These are phyloP conservation scores for Trochalopteron elliotii DNA, from an alignment of 2,113 vertebrate species.

Conservation along the genomic window DNA sequence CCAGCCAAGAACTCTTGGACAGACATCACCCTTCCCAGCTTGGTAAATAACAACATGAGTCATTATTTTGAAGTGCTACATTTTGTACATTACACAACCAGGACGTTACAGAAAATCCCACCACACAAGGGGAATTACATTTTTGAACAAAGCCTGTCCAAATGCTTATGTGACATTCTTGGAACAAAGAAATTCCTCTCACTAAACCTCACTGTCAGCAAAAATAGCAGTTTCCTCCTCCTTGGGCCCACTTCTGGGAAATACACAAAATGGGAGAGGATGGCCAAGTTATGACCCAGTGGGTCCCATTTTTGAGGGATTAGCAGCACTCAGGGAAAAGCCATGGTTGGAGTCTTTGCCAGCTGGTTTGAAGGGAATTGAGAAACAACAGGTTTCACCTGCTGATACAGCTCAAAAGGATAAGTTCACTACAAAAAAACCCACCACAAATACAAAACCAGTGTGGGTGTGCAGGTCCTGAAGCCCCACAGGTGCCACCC, in stretches of 20 bases:
- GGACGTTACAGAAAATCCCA: background rate
- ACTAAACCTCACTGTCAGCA: background rate
- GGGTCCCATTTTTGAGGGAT: background rate
- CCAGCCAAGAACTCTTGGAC: background rate
- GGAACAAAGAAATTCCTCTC: background rate
- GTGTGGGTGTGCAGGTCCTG: background rate
- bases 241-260: background rate
- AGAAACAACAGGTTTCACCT: background rate
- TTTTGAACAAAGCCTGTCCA: background rate
- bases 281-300: background rate
- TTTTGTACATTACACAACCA: background rate
- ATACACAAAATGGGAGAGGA: background rate
- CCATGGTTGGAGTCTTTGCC: background rate
- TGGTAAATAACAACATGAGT: background rate
- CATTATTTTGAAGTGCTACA: background rate
- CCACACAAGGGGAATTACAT: background rate
- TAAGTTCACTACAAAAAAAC: background rate
- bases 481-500: background rate
- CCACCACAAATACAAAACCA: background rate
- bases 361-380: background rate
- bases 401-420: background rate
- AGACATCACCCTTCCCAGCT: background rate
- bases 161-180: background rate
- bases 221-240: background rate
- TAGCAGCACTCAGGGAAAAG: background rate